Percentiles rank a stretch among this genome's conserved stretches.
Evolutionary conservation across 2,113 vertebrate species (phyloP).

Genomic region (Nymphicus hollandicus): DNA sequence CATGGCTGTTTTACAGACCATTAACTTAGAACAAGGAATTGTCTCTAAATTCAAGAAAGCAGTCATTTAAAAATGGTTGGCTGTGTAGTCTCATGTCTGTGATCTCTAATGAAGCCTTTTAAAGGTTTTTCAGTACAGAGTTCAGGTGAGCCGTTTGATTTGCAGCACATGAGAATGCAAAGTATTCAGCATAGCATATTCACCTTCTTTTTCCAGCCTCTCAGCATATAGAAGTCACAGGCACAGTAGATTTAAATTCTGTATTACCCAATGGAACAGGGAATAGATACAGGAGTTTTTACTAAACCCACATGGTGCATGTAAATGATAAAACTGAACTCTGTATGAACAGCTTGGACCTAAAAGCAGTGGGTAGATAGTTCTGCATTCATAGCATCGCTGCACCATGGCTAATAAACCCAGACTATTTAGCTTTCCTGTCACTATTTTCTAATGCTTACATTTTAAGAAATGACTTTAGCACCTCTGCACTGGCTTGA

Average conservation of each 20-base stretch:
- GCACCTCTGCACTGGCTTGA: rapidly evolving
- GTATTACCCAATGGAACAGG: neutral
- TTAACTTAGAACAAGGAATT: neutral
- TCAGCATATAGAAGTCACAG: neutral
- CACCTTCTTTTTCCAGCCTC: neutral
- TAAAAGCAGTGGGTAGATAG: neutral
- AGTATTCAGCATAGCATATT: neutral
- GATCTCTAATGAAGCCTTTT: neutral
- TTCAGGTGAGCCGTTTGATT: neutral
- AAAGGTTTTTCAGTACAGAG: neutral
- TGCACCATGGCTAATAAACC: neutral
- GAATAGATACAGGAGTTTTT: neutral
- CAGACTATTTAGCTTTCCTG: neutral
- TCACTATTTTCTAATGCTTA: neutral
- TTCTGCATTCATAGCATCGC: neutral
- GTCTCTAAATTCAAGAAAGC: neutral
- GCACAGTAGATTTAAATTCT: neutral
- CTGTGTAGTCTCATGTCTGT: neutral
- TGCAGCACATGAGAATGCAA: neutral
- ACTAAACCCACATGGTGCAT: neutral
- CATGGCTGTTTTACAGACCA: neutral
- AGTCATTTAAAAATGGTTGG: neutral
- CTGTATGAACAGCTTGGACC: neutral
- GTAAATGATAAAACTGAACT: neutral
- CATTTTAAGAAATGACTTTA: neutral